Evolutionary conservation across 2,797 vertebrate species (phyloP).

Genomic region (Gephyroberyx darwinii): DNA sequence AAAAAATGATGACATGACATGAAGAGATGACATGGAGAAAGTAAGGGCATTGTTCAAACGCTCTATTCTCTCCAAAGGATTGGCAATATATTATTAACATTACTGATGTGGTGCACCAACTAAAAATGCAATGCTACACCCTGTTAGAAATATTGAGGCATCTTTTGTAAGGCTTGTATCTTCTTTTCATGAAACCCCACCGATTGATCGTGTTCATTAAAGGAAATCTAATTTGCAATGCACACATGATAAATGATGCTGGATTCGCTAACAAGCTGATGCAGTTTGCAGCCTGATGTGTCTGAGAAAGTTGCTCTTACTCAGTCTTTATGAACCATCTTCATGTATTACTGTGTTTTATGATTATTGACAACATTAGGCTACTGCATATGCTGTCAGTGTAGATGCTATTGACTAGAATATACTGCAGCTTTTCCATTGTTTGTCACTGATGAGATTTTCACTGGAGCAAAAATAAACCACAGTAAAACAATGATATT

Average conservation of each 20-base stretch:
- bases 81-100: background rate
- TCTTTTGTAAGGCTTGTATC: no score
- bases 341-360: background rate
- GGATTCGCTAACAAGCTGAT: background rate
- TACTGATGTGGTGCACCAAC: background rate
- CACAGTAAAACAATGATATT: background rate
- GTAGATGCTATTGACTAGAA: background rate
- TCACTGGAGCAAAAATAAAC: constrained; percentile 1
- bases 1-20: background rate
- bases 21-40: constrained; percentile 1
- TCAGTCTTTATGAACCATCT: background rate
- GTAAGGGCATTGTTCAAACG: background rate
- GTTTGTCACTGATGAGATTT: background rate
- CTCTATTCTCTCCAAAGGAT: background rate
- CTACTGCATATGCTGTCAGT: background rate
- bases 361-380: background rate
- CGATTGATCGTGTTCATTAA: background rate
- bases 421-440: background rate
- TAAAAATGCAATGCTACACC: background rate
- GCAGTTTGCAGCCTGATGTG: background rate
- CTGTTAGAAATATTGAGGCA: background rate
- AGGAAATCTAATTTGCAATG: background rate
- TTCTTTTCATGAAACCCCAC: background rate
- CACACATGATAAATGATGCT: background rate
- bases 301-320: background rate